Evolutionary conservation across 1,140 invertebrate species (phyloP).

Genomic region (Habropoda laboriosa): DNA sequence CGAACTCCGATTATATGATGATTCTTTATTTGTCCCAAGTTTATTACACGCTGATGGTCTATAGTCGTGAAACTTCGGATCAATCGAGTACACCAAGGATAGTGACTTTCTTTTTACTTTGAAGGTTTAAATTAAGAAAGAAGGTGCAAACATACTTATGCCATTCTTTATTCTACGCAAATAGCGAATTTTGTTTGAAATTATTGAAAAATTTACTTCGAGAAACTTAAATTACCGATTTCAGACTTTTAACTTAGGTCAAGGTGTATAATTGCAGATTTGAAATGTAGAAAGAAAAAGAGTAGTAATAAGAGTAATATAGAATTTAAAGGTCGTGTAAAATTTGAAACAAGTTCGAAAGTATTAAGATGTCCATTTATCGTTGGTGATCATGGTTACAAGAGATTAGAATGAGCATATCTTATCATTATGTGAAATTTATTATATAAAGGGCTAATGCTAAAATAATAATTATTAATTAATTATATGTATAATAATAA

Average conservation of each 20-base stretch:
- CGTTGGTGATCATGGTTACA: neutral
- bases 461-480: slow-evolving; percentile 70
- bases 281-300: neutral
- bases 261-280: neutral
- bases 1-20: neutral
- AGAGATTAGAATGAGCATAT: slow-evolving; percentile 18
- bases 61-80: neutral
- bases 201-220: neutral
- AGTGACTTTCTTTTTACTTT: neutral
- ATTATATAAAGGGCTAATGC: slow-evolving; percentile 81
- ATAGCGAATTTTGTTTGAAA: neutral
- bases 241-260: neutral
- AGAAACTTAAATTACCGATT: neutral
- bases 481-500: slow-evolving; percentile 44
- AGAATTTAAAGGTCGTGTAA: neutral
- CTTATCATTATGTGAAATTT: slow-evolving; percentile 77
- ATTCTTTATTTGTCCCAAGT: slow-evolving; percentile 1
- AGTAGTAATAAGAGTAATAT: neutral
- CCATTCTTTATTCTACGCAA: neutral
- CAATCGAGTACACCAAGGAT: neutral
- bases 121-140: neutral
- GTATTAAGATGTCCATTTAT: slow-evolving; percentile 10
- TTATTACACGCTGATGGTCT: neutral
- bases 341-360: neutral
- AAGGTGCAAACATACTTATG: neutral